Evolutionary conservation across 1,140 invertebrate species (phyloP), one percentile per base, ranked within the genome.

Genomic region (Vollenhovia emeryi): DNA sequence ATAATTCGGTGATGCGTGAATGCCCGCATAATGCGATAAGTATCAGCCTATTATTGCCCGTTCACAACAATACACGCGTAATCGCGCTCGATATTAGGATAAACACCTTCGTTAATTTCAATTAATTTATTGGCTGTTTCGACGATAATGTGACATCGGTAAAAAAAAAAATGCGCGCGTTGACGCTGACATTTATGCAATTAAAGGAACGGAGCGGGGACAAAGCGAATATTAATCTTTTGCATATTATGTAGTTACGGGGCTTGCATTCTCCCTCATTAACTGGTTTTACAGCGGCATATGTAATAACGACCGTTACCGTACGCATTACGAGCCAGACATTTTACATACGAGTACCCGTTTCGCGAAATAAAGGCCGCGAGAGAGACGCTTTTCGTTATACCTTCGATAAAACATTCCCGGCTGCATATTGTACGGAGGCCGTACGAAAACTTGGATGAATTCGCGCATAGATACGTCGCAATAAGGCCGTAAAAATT

Each of bases 401-500:
- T 71, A 69, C 6, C 13, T 45, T 57, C 50, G 50, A 82, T 73
- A 57, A 73, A 82, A 57, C 43, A 64, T 73, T 52, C n/a, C 55
- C 36, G 24, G 66, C 21, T 66, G 60, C 43, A 66, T 66, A 79
- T 27, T 40, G 24, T 21, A 45, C 50, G 66, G n/a, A 43, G 18
- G n/a, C 36, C 50, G 27, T 48, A 45, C 48, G 64, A 80, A 69
- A 79, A 48, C 33, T 79, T 79, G 52, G 78, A 71, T 71, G 50
- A 24, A 43, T 71, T 69, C 33, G 62, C 36, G 64, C 13, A 73
- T 57, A 33, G 50, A 82, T 82, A 82, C 7, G 15, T 9, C 40
- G 50, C 78, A 45, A 73, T 73, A 43, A 59, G 78, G 50, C 66
- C 27, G 78, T 82, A 82, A 82, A 82, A 73, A 82, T 82, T 82